Conservation (phyloP, 2,888 invertebrate genomes). For the Tachina fera region DNA sequence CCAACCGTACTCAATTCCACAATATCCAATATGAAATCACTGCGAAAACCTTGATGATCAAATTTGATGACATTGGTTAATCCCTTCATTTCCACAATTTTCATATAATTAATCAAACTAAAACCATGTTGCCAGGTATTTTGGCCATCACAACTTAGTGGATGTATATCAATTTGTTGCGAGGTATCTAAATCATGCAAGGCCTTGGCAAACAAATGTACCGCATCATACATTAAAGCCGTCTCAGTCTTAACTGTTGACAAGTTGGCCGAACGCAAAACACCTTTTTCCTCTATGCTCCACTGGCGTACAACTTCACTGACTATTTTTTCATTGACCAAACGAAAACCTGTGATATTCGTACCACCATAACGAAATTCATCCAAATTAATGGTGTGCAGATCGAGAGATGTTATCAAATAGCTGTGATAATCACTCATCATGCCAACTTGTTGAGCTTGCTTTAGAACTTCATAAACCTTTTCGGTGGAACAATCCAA, state of each 20-base stretch:
- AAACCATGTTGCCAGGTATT: constrained; percentile 97
- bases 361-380: constrained; percentile 98
- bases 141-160: constrained; percentile 93
- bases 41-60: constrained; percentile 96
- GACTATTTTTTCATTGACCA: constrained; percentile 94
- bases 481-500: constrained; percentile 94
- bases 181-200: constrained; percentile 95
- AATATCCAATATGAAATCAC: constrained; percentile 95
- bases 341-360: constrained; percentile 95
- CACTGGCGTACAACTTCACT: constrained; percentile 91
- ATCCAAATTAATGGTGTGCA: constrained; percentile 95
- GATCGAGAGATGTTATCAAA: constrained; percentile 94
- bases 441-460: constrained; percentile 98
- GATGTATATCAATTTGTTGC: constrained; percentile 94
- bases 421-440: constrained; percentile 98
- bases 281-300: constrained; percentile 89
- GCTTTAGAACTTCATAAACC: constrained; percentile 93
- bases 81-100: constrained; percentile 97
- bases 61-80: constrained; percentile 96
- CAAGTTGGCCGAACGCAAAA: constrained; percentile 84
- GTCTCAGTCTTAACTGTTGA: constrained; percentile 88
- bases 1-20: constrained; percentile 94
- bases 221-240: constrained; percentile 98
- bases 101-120: constrained; percentile 98
- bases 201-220: constrained; percentile 96